Evolutionary conservation across 30 jellyfish, hydroid and myxozoan genomes (phyloP), one percentile per base, ranked within the genome.

Genomic region (Chrysaora quinquecirrha): DNA sequence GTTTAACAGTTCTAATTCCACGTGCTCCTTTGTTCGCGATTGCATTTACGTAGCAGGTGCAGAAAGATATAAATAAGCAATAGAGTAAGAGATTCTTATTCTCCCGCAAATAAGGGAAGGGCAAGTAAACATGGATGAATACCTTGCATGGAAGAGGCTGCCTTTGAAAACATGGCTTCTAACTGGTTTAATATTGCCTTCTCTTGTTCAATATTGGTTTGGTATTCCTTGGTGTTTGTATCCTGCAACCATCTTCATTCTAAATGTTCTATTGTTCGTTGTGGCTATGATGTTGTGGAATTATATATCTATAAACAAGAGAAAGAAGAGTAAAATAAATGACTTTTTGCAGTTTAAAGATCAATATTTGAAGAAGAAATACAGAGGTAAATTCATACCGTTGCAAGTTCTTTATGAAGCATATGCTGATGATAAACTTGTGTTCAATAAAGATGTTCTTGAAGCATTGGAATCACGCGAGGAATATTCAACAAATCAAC

Each of bases 371-470:
- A 71, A 70, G 46, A 74, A 63, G 38, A 67, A 64, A 50, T 81
- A 76, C 66, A 74, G 49, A 21, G 96, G 95, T 25, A 56, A 73
- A 30, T 84, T 33, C 61, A 91, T 91, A 34, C 95, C 98, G 1
- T 64, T 91, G 4, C 96, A 90, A 47, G 96, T 84, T 43, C 84
- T 91, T 33, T 91, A 91, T 49, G 98, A 91, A 64, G 82, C 86
- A 2, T 91, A 81, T 60, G 96, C 96, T 33, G 98, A 85, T 73
- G 96, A 96, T 34, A 77, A 75, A 67, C 69, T 91, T 1, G 90
- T 46, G 21, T 91, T 91, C 73, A 91, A 91, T 35, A 48, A n/a
- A 10, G 98, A 91, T 77, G 86, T 84, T 11, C 68, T 91, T 18
- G 62, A 71, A n/a, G 90, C 93, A 20, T 65, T 81, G 32, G 98